These are phyloP conservation scores for Trichosurus vulpecula DNA, from an alignment of 2,797 vertebrate genomes.

Conservation along the genomic window DNA sequence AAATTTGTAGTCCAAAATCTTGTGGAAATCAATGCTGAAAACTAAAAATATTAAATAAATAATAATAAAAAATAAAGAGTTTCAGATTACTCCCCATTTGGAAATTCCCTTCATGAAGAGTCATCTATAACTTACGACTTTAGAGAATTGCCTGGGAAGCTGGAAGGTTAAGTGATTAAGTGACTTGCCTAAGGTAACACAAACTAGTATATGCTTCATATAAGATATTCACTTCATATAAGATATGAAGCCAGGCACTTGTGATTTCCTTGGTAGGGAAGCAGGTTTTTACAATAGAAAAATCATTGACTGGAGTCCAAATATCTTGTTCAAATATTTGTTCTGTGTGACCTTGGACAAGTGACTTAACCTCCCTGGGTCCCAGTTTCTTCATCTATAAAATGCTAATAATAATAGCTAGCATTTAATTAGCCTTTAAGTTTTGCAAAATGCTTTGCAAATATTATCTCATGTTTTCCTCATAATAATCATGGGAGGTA, in stretches of 20 bases:
- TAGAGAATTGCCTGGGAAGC: background rate
- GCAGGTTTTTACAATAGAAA: background rate
- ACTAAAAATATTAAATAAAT: no score
- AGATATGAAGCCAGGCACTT: background rate
- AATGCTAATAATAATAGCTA: background rate
- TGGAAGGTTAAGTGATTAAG: background rate
- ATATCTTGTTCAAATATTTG: background rate
- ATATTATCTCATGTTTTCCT: background rate
- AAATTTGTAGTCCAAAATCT: no score
- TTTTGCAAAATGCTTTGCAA: background rate
- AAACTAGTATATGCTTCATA: background rate
- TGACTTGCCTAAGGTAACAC: background rate
- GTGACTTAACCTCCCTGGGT: background rate
- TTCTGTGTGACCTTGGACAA: background rate
- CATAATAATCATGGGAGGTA: background rate
- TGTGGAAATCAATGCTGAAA: no score
- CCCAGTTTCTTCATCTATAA: background rate
- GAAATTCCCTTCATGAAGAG: background rate
- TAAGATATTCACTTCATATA: background rate
- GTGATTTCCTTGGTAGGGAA: background rate
- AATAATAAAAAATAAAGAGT: no score
- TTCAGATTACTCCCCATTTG: background rate
- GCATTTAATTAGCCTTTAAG: background rate
- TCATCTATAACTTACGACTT: background rate
- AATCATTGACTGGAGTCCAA: background rate